Percentiles rank a stretch among this genome's conserved stretches.
Evolutionary conservation across 2,797 vertebrate species (phyloP).

Genomic region (Dryobates pubescens): DNA sequence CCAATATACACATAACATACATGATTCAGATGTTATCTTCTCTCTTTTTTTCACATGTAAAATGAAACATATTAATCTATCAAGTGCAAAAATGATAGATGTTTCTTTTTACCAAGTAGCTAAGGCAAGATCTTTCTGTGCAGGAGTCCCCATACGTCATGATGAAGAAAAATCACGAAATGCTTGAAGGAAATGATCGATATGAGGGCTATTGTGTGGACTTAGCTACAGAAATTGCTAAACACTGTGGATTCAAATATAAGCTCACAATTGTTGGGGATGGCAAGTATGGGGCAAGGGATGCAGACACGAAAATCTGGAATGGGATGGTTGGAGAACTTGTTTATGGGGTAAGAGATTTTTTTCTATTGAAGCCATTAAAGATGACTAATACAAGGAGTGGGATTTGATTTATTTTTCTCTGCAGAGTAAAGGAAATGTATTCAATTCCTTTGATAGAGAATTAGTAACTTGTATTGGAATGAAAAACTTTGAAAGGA

Average conservation of each 20-base stretch:
- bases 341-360: slow-evolving; percentile 93
- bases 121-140: slow-evolving; percentile 60
- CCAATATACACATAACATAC: not conserved
- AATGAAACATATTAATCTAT: not conserved
- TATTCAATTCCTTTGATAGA: not conserved
- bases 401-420: not conserved
- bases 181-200: slow-evolving; percentile 94
- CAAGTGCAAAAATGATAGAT: not conserved
- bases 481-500: not conserved
- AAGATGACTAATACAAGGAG: slow-evolving; percentile 7
- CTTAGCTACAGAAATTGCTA: slow-evolving; percentile 98
- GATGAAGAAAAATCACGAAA: slow-evolving; percentile 98
- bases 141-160: slow-evolving; percentile 99
- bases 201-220: slow-evolving; percentile 99
- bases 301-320: slow-evolving; percentile 99
- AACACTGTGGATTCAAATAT: slow-evolving; percentile 98
- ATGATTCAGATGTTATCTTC: not conserved
- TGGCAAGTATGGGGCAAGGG: slow-evolving; percentile 98
- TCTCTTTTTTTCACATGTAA: not conserved
- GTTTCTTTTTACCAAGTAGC: not conserved
- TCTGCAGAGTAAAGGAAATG: not conserved
- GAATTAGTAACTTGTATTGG: not conserved
- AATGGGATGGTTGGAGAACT: slow-evolving; percentile 99
- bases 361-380: slow-evolving; percentile 23
- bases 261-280: slow-evolving; percentile 96